Conservation (phyloP, 2,797 vertebrate species). For the Anabacerthia variegaticeps region DNA sequence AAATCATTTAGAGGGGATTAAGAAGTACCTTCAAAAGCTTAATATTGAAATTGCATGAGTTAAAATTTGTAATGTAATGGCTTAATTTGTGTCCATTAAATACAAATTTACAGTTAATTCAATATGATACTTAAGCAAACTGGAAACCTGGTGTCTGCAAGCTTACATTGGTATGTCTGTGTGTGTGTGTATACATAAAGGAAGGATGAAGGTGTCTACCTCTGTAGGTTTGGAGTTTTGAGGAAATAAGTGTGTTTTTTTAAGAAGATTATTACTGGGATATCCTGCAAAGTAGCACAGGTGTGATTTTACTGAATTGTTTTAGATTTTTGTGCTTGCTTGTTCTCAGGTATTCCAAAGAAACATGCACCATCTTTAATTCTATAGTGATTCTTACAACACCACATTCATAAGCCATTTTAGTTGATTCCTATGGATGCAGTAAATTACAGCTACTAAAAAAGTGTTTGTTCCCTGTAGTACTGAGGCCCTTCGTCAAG, state of each 20-base stretch:
- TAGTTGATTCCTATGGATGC: not conserved
- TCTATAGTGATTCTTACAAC: not conserved
- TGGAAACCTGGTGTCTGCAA: not conserved
- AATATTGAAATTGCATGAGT: not conserved
- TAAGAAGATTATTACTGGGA: not conserved
- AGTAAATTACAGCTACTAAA: not conserved
- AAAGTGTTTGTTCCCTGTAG: not conserved
- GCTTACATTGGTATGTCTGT: fast-evolving
- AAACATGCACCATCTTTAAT: not conserved
- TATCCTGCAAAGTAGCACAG: not conserved
- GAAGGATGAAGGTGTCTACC: not conserved
- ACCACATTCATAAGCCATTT: not conserved
- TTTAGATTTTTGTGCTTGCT: not conserved
- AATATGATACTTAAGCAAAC: not conserved
- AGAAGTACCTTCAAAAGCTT: not conserved
- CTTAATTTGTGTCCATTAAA: not conserved
- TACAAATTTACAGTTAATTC: not conserved
- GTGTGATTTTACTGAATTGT: not conserved
- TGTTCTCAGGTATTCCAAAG: not conserved
- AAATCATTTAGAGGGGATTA: not conserved
- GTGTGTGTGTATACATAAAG: not conserved
- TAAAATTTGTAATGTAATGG: not conserved
- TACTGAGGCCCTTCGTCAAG: not conserved
- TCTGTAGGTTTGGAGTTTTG: not conserved
- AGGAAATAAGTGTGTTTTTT: not conserved